Evolutionary conservation across 1,140 invertebrate species (phyloP).

Genomic region (Helicorthomorpha holstii): DNA sequence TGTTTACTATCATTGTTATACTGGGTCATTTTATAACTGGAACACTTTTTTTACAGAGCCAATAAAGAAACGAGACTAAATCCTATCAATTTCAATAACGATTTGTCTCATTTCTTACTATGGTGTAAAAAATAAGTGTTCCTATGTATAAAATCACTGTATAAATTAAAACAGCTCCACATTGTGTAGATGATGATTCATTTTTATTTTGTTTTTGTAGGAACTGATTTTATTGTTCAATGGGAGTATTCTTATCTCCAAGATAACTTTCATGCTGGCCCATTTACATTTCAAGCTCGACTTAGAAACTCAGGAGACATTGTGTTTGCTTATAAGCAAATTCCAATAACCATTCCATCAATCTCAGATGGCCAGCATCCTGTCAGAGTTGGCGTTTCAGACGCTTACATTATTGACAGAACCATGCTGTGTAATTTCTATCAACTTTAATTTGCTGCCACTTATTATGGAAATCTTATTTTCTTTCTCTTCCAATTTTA

Average conservation of each 20-base stretch:
- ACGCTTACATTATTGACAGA: conserved; percentile 89
- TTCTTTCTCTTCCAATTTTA: neutral
- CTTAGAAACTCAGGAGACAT: conserved; percentile 77
- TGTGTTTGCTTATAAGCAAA: conserved; percentile 71
- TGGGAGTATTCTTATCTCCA: conserved; percentile 82
- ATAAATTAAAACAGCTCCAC: too few species aligned
- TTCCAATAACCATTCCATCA: conserved; percentile 51
- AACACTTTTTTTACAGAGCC: too few species aligned
- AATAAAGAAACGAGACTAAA: too few species aligned
- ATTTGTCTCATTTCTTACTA: too few species aligned
- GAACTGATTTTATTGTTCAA: conserved; percentile 70
- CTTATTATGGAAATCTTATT: too few species aligned
- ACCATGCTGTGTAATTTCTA: conserved; percentile 64
- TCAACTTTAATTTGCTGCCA: neutral
- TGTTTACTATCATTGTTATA: too few species aligned
- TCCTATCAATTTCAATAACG: too few species aligned
- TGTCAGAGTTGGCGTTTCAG: conserved; percentile 93
- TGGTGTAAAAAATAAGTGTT: too few species aligned
- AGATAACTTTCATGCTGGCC: conserved; percentile 34
- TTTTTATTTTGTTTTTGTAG: too few species aligned
- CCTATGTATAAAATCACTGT: too few species aligned
- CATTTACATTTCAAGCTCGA: conserved; percentile 64
- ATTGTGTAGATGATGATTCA: too few species aligned
- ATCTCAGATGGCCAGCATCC: conserved; percentile 76
- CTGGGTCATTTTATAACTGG: too few species aligned